Base-by-base conservation (phyloP, 2,113 vertebrate genomes). In the Dicerorhinus sumatrensis region DNA sequence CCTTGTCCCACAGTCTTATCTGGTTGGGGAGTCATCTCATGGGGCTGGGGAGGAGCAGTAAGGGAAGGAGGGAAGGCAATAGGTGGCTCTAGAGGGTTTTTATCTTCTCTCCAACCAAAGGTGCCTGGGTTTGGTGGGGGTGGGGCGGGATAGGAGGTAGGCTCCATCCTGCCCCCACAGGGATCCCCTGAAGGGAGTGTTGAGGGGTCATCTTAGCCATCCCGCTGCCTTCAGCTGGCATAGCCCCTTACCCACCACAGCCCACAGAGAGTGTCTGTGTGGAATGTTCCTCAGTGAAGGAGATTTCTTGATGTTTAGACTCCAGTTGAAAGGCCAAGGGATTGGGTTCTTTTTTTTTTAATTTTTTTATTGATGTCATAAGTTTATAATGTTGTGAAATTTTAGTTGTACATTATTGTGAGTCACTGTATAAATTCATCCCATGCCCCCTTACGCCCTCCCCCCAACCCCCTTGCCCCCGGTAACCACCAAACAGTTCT, bases 291-390 rank as follows among this genome's bases (percentile, higher is more conserved):
- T 21, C 23, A 39, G 58, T 11, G 58, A 75, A 65, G 63, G 89
- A 39, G 39, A 76, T 39, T 86, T 88, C 56, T 82, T 67, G 31
- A 76, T 89, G 83, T 89, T 96, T 93, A 91, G 54, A 60, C 63
- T 94, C 29, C 33, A 81, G 6, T 18, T 75, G 56, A 69, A 97
- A 96, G 79, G 31, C 51, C 62, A 75, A 62, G 46, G n/a, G 31
- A 70, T 42, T 93, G 81, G 42, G 42, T 42, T 42, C n/a, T 42
- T 42, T 42, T 39, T 42, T 42, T 42, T 42, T 42, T 42, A 42
- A 42, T 42, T 42, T 42, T 42, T 42, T 42, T 42, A 42, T 42
- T 42, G 42, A 42, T 42, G 42, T 42, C 42, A 42, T 42, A 42
- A 42, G 42, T 42, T 42, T 42, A 42, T 42, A 42, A 42, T 5